A percentile compares a stretch with the other conserved stretches of the same genome.
phyloP scores from a whole-genome alignment of 2,113 vertebrate genomes.

The Callipepla californica region DNA sequence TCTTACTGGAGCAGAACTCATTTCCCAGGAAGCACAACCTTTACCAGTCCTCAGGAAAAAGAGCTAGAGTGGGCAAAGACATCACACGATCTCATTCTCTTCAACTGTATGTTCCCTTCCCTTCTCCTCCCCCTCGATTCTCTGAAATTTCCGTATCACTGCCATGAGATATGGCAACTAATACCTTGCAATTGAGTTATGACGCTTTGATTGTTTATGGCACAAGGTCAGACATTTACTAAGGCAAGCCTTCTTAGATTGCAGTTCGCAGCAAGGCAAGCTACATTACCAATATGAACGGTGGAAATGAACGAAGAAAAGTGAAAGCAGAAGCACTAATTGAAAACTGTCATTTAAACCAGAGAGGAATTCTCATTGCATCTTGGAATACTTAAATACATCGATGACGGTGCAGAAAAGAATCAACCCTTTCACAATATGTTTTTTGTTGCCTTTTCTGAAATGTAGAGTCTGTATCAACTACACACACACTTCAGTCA shows the following conservation, averaged over 20 bases:
- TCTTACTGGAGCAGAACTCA: neutral
- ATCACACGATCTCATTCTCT: neutral
- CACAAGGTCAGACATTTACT: conserved; percentile 41
- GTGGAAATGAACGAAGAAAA: conserved; percentile 16
- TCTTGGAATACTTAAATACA: neutral
- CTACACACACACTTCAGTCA: neutral
- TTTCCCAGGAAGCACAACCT: neutral
- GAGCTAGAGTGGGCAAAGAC: neutral
- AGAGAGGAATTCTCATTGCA: neutral
- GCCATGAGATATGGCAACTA: neutral
- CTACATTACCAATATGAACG: neutral
- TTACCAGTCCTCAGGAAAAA: neutral
- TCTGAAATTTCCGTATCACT: neutral
- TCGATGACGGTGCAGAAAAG: fast-evolving
- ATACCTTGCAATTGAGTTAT: neutral
- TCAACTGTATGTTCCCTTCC: neutral
- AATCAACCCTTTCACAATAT: neutral
- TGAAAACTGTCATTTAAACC: neutral
- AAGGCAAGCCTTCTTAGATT: conserved; percentile 9
- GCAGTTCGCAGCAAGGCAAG: neutral
- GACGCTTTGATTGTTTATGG: conserved; percentile 3
- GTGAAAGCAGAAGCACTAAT: conserved; percentile 15
- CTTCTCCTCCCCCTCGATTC: neutral
- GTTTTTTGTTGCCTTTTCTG: neutral
- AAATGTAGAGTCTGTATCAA: neutral